Base-by-base conservation (phyloP, 1,140 invertebrate genomes). In the Rhynchophorus ferrugineus region DNA sequence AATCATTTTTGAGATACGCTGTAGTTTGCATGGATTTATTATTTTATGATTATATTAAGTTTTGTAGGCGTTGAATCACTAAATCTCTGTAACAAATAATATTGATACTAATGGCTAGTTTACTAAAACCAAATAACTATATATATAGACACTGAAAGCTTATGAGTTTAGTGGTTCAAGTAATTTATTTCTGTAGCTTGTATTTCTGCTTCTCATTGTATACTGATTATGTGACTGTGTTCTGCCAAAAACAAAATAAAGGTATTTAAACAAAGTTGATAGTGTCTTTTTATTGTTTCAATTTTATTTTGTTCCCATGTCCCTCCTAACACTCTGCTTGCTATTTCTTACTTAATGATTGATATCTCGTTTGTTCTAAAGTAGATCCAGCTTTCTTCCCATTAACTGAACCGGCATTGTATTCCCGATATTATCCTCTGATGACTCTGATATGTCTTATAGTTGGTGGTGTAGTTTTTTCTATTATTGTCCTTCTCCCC, bases 401-500 rank as follows among this genome's bases (percentile, higher is more conserved):
- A n/a, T n/a, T n/a, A n/a, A n/a, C n/a, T n/a, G n/a, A n/a, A n/a
- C n/a, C n/a, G n/a, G n/a, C n/a, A n/a, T n/a, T n/a, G n/a, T n/a
- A n/a, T n/a, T n/a, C n/a, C n/a, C n/a, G n/a, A n/a, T n/a, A n/a
- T n/a, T n/a, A n/a, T n/a, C n/a, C n/a, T n/a, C n/a, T n/a, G n/a
- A n/a, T n/a, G n/a, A n/a, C n/a, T n/a, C n/a, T n/a, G n/a, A n/a
- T n/a, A n/a, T 38, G 36, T 38, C 11, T 59, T 61, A 44, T 64
- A 56, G 63, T 56, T 60, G 61, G 62, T 62, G 54, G 65, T 65
- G 65, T 61, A 63, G 64, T 66, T 61, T 63, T 61, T n/a, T n/a
- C n/a, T n/a, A n/a, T 61, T 66, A 58, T 63, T 65, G 57, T 65
- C 64, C 63, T 66, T 66, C 59, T 67, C 63, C 62, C 63, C 67